Conservation (phyloP, 2,888 invertebrate genomes). For the Steinernema hermaphroditum region DNA sequence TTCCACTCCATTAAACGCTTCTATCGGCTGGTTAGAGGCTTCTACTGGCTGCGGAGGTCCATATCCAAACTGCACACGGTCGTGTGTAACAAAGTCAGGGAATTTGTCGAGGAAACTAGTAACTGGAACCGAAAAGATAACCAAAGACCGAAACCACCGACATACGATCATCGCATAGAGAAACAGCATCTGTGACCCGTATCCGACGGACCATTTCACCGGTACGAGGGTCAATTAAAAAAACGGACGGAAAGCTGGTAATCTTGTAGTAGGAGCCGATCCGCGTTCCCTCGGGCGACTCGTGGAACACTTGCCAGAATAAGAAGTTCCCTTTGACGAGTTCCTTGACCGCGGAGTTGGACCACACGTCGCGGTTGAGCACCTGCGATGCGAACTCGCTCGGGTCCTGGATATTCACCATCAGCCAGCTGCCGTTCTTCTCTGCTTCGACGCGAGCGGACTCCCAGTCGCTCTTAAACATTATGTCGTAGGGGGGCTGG, state of each 20-base stretch:
- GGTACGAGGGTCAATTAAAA: conserved; percentile 56
- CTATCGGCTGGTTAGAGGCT: conserved; percentile 34
- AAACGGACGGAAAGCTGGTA: conserved; percentile 49
- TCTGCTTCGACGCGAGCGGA: conserved; percentile 72
- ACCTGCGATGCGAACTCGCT: conserved; percentile 76
- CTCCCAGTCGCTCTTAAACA: conserved; percentile 73
- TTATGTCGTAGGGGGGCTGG: conserved; percentile 75
- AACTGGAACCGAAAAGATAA: conserved; percentile 41
- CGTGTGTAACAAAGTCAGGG: conserved; percentile 53
- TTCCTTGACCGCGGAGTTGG: conserved; percentile 72
- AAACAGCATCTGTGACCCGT: conserved; percentile 42
- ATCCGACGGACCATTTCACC: conserved; percentile 47
- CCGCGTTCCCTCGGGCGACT: conserved; percentile 46
- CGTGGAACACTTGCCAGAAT: conserved; percentile 73
- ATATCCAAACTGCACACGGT: conserved; percentile 35
- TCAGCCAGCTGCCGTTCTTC: conserved; percentile 73
- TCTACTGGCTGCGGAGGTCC: conserved; percentile 32
- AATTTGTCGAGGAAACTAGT: conserved; percentile 49
- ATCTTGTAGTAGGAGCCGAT: conserved; percentile 46
- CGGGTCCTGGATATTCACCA: conserved; percentile 76
- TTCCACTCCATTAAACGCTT: too few species aligned
- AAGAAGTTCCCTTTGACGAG: conserved; percentile 74
- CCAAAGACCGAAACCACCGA: not conserved
- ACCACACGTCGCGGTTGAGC: conserved; percentile 74
- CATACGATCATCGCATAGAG: conserved; percentile 48